Evolutionary conservation across 2,888 invertebrate species (phyloP).

Genomic region (Ecdyonurus torrentis): DNA sequence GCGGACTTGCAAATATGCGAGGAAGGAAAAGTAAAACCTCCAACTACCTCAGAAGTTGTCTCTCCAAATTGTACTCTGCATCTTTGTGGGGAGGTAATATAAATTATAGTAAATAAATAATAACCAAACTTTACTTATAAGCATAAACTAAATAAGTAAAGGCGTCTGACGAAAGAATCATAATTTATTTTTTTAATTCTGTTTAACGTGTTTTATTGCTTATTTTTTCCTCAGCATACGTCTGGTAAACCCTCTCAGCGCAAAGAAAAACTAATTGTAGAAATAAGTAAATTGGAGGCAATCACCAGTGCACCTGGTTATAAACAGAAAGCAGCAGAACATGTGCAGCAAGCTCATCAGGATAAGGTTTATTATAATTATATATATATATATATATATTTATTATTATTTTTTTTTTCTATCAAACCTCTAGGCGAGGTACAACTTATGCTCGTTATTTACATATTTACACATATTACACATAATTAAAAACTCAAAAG

Average conservation of each 20-base stretch:
- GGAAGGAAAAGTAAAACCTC: too few species aligned
- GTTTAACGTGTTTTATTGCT: too few species aligned
- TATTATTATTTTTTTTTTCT: neutral
- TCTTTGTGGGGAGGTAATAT: conserved; percentile 14
- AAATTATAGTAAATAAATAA: too few species aligned
- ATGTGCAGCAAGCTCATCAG: conserved; percentile 10
- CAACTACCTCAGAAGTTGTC: neutral
- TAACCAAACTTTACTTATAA: too few species aligned
- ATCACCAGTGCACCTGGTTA: conserved; percentile 12
- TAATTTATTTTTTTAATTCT: too few species aligned
- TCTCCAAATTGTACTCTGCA: conserved; percentile 17
- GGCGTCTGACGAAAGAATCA: too few species aligned
- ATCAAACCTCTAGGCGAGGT: too few species aligned
- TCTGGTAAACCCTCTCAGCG: conserved; percentile 17
- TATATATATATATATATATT: neutral
- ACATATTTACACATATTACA: too few species aligned
- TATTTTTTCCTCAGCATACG: too few species aligned
- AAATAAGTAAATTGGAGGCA: conserved; percentile 17
- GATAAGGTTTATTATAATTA: conserved; percentile 10
- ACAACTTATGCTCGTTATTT: too few species aligned
- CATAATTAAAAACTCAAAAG: too few species aligned
- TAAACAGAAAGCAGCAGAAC: conserved; percentile 10
- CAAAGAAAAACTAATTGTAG: conserved; percentile 16
- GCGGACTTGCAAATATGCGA: neutral
- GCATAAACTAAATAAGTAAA: too few species aligned